Conservation (phyloP, 2,888 invertebrate genomes). For the Calliphora vomitoria region DNA sequence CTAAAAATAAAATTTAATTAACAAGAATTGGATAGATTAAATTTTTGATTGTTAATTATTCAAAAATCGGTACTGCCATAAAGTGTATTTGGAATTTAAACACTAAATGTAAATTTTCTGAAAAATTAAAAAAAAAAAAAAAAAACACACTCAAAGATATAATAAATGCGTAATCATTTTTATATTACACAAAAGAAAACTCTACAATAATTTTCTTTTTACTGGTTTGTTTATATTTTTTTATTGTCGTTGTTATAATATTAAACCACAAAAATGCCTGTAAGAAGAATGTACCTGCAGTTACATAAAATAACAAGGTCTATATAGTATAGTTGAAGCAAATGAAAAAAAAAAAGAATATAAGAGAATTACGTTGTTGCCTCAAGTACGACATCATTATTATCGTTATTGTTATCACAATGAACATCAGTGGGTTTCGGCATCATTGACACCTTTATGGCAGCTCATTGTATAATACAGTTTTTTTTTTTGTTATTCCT, state of each 20-base stretch:
- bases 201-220: slow-evolving; percentile 19
- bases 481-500: slow-evolving; percentile 11
- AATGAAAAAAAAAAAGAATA: neutral
- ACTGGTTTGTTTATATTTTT: slow-evolving; percentile 6
- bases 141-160: neutral
- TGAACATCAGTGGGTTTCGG: slow-evolving; percentile 65
- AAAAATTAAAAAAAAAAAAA: neutral
- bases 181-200: slow-evolving; percentile 47
- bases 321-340: neutral
- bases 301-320: slow-evolving; percentile 32
- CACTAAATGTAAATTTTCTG: neutral
- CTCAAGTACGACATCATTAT: slow-evolving; percentile 71
- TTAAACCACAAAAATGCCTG: slow-evolving; percentile 41
- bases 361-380: slow-evolving; percentile 51
- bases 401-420: slow-evolving; percentile 65
- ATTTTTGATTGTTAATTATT: neutral
- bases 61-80: neutral
- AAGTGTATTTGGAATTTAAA: neutral
- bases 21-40: no score
- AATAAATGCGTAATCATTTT: slow-evolving; percentile 52
- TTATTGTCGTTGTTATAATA: slow-evolving; percentile 17
- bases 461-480: slow-evolving; percentile 54
- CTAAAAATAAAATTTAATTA: no score
- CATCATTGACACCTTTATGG: slow-evolving; percentile 73
- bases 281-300: slow-evolving; percentile 27